A percentile compares a stretch with the other conserved stretches of the same genome.
Conservation (phyloP, 64 coral and sea anemone genomes). For the Montipora cactus region DNA sequence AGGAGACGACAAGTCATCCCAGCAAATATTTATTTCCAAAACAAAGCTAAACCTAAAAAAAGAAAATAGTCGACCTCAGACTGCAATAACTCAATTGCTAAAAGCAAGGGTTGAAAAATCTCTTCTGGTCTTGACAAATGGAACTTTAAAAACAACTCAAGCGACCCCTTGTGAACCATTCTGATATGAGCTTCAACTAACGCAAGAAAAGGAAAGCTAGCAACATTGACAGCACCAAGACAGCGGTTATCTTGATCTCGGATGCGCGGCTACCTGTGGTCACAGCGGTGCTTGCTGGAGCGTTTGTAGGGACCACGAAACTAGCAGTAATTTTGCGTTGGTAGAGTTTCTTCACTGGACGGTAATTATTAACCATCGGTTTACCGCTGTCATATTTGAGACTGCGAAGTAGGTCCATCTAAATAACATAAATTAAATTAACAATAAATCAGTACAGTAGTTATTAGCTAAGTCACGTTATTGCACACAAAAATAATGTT, state of each 20-base stretch:
- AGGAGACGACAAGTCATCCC: background rate
- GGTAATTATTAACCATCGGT: conserved; percentile 34
- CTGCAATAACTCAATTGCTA: background rate
- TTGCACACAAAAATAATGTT: no score
- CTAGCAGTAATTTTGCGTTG: conserved; percentile 30
- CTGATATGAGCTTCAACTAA: background rate
- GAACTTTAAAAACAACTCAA: background rate
- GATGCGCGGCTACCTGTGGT: background rate
- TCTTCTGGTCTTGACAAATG: background rate
- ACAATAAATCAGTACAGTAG: background rate
- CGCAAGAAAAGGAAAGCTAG: background rate
- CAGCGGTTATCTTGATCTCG: background rate
- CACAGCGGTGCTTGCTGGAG: no score
- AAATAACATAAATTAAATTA: background rate
- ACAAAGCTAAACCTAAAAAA: background rate
- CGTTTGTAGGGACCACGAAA: background rate
- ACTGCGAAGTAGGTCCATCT: conserved; percentile 62
- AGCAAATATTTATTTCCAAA: background rate
- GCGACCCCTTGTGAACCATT: background rate
- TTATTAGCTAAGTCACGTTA: no score
- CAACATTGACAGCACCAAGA: background rate
- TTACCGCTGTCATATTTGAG: background rate
- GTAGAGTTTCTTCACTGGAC: conserved; percentile 60
- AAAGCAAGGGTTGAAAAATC: background rate
- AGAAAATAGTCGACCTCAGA: background rate